Evolutionary conservation across 2,113 vertebrate genomes (phyloP).

Genomic region (Ammodytes marinus): DNA sequence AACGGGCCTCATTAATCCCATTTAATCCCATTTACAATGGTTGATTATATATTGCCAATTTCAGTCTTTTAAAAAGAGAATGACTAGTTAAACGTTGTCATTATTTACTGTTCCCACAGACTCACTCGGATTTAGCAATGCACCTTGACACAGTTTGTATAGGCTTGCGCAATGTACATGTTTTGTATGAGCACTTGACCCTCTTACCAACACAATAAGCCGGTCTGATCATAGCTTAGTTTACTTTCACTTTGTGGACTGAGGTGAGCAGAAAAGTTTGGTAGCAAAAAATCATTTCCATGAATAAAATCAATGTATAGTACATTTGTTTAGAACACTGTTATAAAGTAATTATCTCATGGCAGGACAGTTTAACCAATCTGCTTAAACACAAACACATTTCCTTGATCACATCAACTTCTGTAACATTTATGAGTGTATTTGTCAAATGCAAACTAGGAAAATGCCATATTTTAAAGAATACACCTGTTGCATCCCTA

Average conservation of each 20-base stretch:
- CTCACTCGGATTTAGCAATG: constrained; percentile 1
- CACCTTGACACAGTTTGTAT: constrained; percentile 34
- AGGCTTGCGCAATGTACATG: constrained; percentile 7
- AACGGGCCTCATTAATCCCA: not conserved
- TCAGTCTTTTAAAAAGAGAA: not conserved
- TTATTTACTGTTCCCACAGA: not conserved
- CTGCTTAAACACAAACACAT: not conserved
- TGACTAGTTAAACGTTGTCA: not conserved
- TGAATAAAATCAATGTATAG: not conserved
- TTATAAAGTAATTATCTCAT: not conserved
- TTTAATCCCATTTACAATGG: not conserved
- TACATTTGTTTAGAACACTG: not conserved
- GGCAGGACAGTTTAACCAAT: not conserved
- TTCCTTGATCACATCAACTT: not conserved
- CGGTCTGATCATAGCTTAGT: constrained; percentile 34
- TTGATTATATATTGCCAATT: not conserved
- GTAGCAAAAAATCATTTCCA: not conserved
- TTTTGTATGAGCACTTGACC: constrained; percentile 36
- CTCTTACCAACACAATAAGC: constrained; percentile 21
- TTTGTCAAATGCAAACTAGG: not conserved
- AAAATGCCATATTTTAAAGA: not conserved
- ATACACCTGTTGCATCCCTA: not conserved
- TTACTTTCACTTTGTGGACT: constrained; percentile 10
- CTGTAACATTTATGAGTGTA: not conserved
- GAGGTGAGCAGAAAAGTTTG: not conserved